Evolutionary conservation across 2,888 invertebrate genomes (phyloP).

Genomic region (Cerceris rybyensis): DNA sequence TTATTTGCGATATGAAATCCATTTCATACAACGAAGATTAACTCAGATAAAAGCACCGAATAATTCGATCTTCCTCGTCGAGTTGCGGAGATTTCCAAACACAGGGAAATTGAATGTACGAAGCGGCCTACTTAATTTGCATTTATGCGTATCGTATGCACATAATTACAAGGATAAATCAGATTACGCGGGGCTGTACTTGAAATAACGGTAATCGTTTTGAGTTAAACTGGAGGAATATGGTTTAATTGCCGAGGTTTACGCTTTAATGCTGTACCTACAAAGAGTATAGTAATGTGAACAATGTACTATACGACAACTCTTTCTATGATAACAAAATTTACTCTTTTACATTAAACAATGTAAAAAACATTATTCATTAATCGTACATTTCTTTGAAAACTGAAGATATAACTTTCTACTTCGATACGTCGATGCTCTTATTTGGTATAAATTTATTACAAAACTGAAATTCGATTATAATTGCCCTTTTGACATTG

Average conservation of each 20-base stretch:
- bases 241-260: slow-evolving; percentile 18
- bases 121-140: slow-evolving; percentile 33
- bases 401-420: no score
- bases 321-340: neutral
- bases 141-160: slow-evolving; percentile 18
- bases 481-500: no score
- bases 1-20: no score
- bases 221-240: slow-evolving; percentile 34
- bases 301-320: neutral
- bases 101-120: slow-evolving; percentile 16
- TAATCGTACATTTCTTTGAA: no score
- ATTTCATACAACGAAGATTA: no score
- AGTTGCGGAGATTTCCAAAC: neutral
- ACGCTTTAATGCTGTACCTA: neutral
- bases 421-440: no score
- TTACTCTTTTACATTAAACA: neutral
- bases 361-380: no score
- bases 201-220: slow-evolving; percentile 39
- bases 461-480: no score
- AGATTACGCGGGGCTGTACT: slow-evolving; percentile 18
- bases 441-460: no score
- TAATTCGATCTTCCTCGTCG: no score
- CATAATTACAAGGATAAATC: slow-evolving; percentile 36
- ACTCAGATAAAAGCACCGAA: no score
- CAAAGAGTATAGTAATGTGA: slow-evolving; percentile 5